Base-by-base conservation (phyloP, 2,113 vertebrate genomes). In the Calidris pugnax region DNA sequence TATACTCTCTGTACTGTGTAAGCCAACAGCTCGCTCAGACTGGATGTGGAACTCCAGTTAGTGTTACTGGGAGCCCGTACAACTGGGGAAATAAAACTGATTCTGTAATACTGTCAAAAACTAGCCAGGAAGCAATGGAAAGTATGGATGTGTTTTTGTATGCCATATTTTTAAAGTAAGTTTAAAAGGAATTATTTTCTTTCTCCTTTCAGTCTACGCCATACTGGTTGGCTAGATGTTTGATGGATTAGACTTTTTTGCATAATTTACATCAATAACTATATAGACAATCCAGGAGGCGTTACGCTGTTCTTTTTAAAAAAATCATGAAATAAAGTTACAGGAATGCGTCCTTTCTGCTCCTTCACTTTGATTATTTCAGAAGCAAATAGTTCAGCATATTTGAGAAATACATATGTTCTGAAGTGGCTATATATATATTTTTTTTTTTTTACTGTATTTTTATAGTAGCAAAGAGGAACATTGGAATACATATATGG, bases 401-500 rank as follows among this genome's bases (percentile, higher is more conserved):
- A 55, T 48, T 72, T 72, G 39, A 72, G 45, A 75, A 91, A 78
- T n/a, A 32, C 4, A 0, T 41, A 27, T 67, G 27, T 88, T 77
- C 28, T 69, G 19, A 86, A 57, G 27, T 51, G 11, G 2, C 7
- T 83, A 2, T 56, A 20, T 64, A 3, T 45, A n/a, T n/a, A n/a
- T n/a, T n/a, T n/a, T n/a, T n/a, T n/a, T n/a, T 39, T 43, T 67
- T 63, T 66, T 47, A 4, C 68, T 89, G 8, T 89, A 19, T 84
- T 45, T 83, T 88, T 62, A 8, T 90, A 99, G 99, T 99, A 98
- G 96, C 99, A 98, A 6, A 98, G 97, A 12, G 99, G 99, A 89
- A 99, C 99, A 5, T 91, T 99, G 97, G 98, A 98, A 78, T 99
- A 99, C 89, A 99, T 99, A 94, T 94, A 98, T 95, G 98, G 98